phyloP scores from a whole-genome alignment of 2,888 invertebrate genomes.

The Lycophotia porphyrea region DNA sequence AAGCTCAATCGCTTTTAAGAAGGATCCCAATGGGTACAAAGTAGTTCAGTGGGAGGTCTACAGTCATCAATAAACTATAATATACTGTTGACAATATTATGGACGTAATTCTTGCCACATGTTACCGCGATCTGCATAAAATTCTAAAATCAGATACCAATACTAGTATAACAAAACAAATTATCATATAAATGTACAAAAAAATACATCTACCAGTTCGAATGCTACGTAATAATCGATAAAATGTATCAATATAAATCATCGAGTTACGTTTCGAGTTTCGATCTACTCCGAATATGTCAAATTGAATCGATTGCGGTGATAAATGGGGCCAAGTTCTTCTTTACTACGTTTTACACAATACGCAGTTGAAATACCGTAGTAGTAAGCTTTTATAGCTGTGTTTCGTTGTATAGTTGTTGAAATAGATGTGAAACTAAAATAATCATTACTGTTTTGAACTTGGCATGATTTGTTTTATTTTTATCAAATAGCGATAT shows the following conservation, averaged over 20 bases:
- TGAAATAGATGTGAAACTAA: conserved; percentile 15
- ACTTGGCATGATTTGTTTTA: conserved; percentile 17
- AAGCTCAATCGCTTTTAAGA: background rate
- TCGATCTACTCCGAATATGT: conserved; percentile 62
- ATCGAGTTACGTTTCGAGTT: conserved; percentile 28
- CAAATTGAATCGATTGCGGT: conserved; percentile 37
- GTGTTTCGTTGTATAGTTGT: conserved; percentile 12
- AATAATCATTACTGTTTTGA: background rate
- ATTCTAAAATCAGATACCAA: conserved; percentile 1
- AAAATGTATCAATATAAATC: conserved; percentile 53
- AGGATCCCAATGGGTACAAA: background rate
- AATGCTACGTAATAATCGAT: conserved; percentile 45
- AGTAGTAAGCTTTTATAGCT: conserved; percentile 26
- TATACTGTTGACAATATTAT: conserved; percentile 37
- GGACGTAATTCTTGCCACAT: conserved; percentile 3
- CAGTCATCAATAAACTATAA: background rate
- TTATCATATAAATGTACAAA: conserved; percentile 55
- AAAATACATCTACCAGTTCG: conserved; percentile 20
- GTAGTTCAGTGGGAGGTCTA: conserved; percentile 6
- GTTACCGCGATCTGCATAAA: conserved; percentile 7
- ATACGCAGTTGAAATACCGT: conserved; percentile 22
- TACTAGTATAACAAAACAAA: conserved; percentile 49
- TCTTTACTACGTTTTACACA: conserved; percentile 49
- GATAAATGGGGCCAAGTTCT: conserved; percentile 55
- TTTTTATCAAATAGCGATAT: too few species aligned